These are phyloP conservation scores for Sprattus sprattus DNA, from an alignment of 2,113 vertebrate genomes.

Conservation along the genomic window DNA sequence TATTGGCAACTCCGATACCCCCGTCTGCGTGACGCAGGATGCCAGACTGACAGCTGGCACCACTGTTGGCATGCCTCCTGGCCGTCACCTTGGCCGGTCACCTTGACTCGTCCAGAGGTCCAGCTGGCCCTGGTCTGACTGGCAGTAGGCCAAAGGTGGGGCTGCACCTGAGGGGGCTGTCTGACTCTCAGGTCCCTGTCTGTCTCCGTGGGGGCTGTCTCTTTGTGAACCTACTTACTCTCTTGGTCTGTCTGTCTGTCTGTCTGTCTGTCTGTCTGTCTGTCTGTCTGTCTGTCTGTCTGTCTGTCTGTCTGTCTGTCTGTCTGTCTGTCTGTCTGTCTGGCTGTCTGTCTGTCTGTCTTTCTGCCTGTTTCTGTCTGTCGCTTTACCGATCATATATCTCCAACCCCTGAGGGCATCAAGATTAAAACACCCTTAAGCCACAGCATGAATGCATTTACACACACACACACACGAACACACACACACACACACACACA, in stretches of 20 bases:
- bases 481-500: conserved; percentile 11
- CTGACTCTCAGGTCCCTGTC: not conserved
- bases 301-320: too few relatives aligned
- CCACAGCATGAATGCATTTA: not conserved
- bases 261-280: not conserved
- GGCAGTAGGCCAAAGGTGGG: conserved; percentile 8
- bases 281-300: not conserved
- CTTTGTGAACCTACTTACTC: not conserved
- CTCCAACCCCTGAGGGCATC: not conserved
- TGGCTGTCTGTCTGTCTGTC: too few relatives aligned
- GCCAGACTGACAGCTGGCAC: conserved; percentile 1
- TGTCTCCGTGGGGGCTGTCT: not conserved
- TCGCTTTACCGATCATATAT: too few relatives aligned
- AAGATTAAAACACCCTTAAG: conserved; percentile 7
- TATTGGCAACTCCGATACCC: not conserved
- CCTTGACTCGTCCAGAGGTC: conserved; percentile 6
- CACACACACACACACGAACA: not conserved
- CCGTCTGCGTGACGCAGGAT: conserved; percentile 2
- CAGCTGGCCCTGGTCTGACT: not conserved
- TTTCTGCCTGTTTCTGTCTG: too few relatives aligned
- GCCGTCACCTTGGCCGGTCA: conserved; percentile 20
- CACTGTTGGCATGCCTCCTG: not conserved
- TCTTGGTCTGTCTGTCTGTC: not conserved
- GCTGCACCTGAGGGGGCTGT: too few relatives aligned
- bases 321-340: not conserved